Base-by-base conservation (phyloP, 2,797 vertebrate genomes). In the Bovichtus variegatus region DNA sequence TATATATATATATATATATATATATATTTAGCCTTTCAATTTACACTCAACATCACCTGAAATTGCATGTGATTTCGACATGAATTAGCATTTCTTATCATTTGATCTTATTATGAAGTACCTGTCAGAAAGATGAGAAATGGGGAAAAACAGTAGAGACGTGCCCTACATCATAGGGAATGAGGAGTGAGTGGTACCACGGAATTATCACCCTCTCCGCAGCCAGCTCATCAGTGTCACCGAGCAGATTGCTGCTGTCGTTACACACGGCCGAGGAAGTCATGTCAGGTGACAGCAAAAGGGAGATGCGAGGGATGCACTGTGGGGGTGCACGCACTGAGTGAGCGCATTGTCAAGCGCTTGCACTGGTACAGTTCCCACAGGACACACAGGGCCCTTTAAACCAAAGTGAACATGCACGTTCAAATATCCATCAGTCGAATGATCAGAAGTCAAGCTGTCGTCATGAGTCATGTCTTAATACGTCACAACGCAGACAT, bases 41-140 rank as follows among this genome's bases (percentile, higher is more conserved):
- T 89, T 86, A 77, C 77, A 79, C 78, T 78, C 74, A 77, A 68
- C 78, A 88, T 88, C 90, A 90, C 84, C 87, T 90, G 82, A 89
- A 91, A 92, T 90, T 93, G 78, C 78, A 84, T 89, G 83, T 89
- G 91, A 93, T 91, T 92, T 87, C 80, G 38, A 88, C 91, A 86
- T 71, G 83, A 90, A 94, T 93, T 91, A 89, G 84, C 87, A 88
- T 90, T 90, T 90, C 89, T 85, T 87, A 89, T 90, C 90, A 91
- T 89, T 93, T 89, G 88, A 94, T 93, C 84, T 88, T 81, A 87
- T 89, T 84, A 87, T 31, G 60, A 65, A 74, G 88, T 43, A 80
- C 76, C 87, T 91, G 90, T 92, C 91, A 88, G 72, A 76, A n/a
- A 80, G 86, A 89, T 89, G 90, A 91, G 79, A 85, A 90, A 86